Conservation (phyloP, 2,888 invertebrate genomes). For the Orchestes rusci region DNA sequence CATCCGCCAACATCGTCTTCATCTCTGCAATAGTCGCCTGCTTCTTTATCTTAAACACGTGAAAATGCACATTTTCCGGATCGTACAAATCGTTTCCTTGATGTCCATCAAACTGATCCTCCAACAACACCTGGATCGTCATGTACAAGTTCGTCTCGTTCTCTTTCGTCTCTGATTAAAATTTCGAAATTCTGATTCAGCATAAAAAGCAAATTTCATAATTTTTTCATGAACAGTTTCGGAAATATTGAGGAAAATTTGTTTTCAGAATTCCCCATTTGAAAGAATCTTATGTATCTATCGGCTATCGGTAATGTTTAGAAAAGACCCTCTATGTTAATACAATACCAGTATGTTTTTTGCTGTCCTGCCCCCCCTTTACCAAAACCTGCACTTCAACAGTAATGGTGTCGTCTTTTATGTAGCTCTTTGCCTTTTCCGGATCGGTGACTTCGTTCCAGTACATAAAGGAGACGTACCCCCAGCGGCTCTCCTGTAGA, state of each 20-base stretch:
- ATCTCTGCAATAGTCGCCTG: conserved; percentile 79
- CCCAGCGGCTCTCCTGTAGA: conserved; percentile 82
- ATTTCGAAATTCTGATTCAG: too few species aligned
- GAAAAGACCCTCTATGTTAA: too few species aligned
- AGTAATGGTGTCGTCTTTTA: conserved; percentile 85
- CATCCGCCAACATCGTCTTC: conserved; percentile 76
- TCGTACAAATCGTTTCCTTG: too few species aligned
- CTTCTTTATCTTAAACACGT: conserved; percentile 85
- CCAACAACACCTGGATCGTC: conserved; percentile 51
- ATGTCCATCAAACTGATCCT: too few species aligned
- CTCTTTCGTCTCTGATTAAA: too few species aligned
- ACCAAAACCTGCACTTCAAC: conserved; percentile 81
- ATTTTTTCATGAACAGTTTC: too few species aligned
- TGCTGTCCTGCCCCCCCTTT: conserved; percentile 96
- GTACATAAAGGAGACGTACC: conserved; percentile 93
- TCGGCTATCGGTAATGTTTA: too few species aligned
- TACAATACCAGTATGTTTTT: conserved; percentile 86
- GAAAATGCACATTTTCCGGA: conserved; percentile 72
- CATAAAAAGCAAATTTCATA: too few species aligned
- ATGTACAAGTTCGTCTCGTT: conserved; percentile 95
- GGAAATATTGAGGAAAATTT: too few species aligned
- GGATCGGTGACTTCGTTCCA: conserved; percentile 91
- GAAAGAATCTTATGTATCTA: too few species aligned
- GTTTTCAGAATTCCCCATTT: too few species aligned
- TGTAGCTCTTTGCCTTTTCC: conserved; percentile 83